Evolutionary conservation across 2,888 invertebrate species (phyloP), one percentile per base, ranked within the genome.

Genomic region (Nemapogon koenigi): DNA sequence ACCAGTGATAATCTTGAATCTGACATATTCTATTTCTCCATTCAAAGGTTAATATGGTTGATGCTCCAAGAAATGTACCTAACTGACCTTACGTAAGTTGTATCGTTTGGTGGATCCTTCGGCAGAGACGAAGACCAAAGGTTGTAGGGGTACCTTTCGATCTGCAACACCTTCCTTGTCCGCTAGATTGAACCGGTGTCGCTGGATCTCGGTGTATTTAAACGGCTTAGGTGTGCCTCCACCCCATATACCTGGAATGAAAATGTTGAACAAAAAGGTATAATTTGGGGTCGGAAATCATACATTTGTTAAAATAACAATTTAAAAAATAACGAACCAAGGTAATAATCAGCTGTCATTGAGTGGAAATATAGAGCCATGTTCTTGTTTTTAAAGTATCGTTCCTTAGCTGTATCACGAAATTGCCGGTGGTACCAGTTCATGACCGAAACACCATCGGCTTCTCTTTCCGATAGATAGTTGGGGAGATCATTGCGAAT

Each of bases 381-480:
- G 63, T 96, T 96, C 85, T 95, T 89, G 57, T 98, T 97, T 65
- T 94, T 94, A 75, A 99, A 97, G 70, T 98, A 99, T 32, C 97
- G 75, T 62, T 97, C 97, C 38, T 88, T 87, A 0, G 97, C 97
- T 0, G 97, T 89, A 56, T 96, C 95, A 1, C 94, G 83, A 69
- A 98, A 98, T 70, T 97, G 97, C 38, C 96, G 82, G 62, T 98
- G 97, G 62, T 97, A 98, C 98, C 98, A 99, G 71, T 96, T 96
- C 81, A 98, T 89, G 1, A 99, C 98, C 52, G 92, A 96, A 0
- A 97, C 97, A 0, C 97, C 97, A 53, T 97, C 98, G 0, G 98
- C 98, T 58, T 98, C 97, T 3, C 97, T 82, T 66, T 99, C 98
- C 2, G 94, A 94, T 36, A 99, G 72, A 61, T 99, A 99, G 67